A percentile compares a stretch with the other conserved stretches of the same genome.
Conservation (phyloP, 2,888 invertebrate species). For the Meiosimyza decipiens region DNA sequence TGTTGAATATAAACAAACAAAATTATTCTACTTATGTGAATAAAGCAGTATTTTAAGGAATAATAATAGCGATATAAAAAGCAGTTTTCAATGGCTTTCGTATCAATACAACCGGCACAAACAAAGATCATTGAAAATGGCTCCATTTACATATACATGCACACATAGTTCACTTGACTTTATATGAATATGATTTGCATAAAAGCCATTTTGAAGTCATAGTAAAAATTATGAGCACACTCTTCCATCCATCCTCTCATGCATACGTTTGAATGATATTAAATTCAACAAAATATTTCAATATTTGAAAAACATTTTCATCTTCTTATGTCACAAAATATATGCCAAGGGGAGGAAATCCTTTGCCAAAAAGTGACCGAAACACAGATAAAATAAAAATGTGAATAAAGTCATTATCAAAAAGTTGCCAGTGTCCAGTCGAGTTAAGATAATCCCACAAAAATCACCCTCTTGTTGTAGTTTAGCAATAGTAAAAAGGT, state of each 20-base stretch:
- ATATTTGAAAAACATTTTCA: conserved; percentile 2
- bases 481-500: background rate
- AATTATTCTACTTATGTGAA: too few species aligned
- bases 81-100: too few species aligned
- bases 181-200: conserved; percentile 7
- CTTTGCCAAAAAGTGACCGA: background rate
- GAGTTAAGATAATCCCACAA: background rate
- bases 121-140: too few species aligned
- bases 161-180: conserved; percentile 3
- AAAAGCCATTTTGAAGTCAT: background rate
- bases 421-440: background rate
- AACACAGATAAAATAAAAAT: background rate
- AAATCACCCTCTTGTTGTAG: background rate
- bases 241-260: background rate
- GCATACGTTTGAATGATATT: background rate
- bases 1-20: too few species aligned
- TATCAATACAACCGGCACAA: too few species aligned
- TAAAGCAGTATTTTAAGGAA: too few species aligned
- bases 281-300: background rate
- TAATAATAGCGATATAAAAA: too few species aligned
- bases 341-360: background rate
- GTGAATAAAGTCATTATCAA: conserved; percentile 1
- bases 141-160: too few species aligned
- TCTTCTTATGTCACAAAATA: conserved; percentile 12
- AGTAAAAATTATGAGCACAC: background rate